phyloP scores from a whole-genome alignment of 92 coral and sea anemone species.

The Metridium senile region DNA sequence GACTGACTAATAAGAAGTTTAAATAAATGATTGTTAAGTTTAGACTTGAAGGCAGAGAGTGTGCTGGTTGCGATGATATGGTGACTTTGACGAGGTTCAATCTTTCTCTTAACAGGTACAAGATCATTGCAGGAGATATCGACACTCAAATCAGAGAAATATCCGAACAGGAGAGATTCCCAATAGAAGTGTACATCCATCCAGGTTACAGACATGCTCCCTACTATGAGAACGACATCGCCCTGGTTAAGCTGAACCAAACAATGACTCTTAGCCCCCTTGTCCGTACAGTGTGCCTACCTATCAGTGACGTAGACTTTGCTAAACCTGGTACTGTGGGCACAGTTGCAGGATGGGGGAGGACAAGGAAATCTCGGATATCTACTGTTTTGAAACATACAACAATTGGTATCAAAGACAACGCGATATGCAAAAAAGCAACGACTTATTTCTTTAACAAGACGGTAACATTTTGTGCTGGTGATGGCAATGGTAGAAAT shows the following conservation, averaged over 20 bases:
- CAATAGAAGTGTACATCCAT: conserved; percentile 37
- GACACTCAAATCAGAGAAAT: not conserved
- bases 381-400: conserved; percentile 57
- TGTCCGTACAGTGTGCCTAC: conserved; percentile 66
- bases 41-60: too few species aligned
- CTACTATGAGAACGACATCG: conserved; percentile 51
- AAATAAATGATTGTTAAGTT: too few species aligned
- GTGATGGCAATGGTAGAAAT: conserved; percentile 50
- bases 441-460: not conserved
- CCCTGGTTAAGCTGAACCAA: conserved; percentile 47
- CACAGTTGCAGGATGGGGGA: conserved; percentile 71
- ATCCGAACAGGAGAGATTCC: conserved; percentile 5
- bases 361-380: not conserved
- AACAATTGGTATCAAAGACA: conserved; percentile 31
- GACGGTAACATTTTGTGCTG: conserved; percentile 61
- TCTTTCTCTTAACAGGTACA: conserved; percentile 13
- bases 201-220: conserved; percentile 22
- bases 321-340: conserved; percentile 31
- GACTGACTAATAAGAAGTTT: too few species aligned
- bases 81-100: too few species aligned
- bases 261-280: conserved; percentile 23
- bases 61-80: not conserved
- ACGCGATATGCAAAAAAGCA: conserved; percentile 35
- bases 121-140: conserved; percentile 52
- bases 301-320: conserved; percentile 29